phyloP scores from a whole-genome alignment of 2,797 vertebrate species.

The Coregonus suidteri region DNA sequence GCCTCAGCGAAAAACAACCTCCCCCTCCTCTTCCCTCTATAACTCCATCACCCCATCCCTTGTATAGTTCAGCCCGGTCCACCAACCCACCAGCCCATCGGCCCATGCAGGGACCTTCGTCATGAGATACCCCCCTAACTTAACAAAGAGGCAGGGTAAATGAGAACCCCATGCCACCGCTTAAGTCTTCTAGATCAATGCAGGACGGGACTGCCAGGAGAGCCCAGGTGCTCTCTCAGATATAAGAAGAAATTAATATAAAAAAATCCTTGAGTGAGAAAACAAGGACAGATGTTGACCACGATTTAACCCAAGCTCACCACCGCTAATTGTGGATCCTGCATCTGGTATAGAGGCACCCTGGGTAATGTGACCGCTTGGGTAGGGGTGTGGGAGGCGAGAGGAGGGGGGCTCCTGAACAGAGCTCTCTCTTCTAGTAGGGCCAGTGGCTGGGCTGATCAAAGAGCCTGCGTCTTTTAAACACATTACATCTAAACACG shows the following conservation, averaged over 20 bases:
- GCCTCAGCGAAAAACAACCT: constrained; percentile 35
- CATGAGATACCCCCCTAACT: constrained; percentile 1
- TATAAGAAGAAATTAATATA: background rate
- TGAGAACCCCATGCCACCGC: constrained; percentile 57
- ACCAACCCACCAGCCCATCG: background rate
- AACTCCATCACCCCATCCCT: background rate
- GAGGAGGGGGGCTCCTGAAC: constrained; percentile 15
- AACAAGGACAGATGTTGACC: constrained; percentile 24
- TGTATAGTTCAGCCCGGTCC: background rate
- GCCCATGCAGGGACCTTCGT: background rate
- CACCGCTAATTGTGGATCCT: constrained; percentile 22
- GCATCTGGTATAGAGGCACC: constrained; percentile 17
- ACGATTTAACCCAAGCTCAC: constrained; percentile 17
- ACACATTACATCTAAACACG: constrained; percentile 50
- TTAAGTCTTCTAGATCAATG: constrained; percentile 46
- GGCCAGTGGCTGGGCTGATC: constrained; percentile 28
- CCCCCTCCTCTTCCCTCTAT: background rate
- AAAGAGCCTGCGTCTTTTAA: constrained; percentile 44
- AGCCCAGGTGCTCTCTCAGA: constrained; percentile 49
- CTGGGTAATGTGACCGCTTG: constrained; percentile 6
- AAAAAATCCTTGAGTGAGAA: background rate
- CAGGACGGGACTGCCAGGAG: constrained; percentile 28
- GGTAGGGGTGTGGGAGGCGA: constrained; percentile 1
- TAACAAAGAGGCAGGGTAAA: constrained; percentile 44
- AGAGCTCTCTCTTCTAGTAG: constrained; percentile 31